Base-by-base conservation (phyloP, 2,888 invertebrate genomes). In the Pristionchus mayeri region DNA sequence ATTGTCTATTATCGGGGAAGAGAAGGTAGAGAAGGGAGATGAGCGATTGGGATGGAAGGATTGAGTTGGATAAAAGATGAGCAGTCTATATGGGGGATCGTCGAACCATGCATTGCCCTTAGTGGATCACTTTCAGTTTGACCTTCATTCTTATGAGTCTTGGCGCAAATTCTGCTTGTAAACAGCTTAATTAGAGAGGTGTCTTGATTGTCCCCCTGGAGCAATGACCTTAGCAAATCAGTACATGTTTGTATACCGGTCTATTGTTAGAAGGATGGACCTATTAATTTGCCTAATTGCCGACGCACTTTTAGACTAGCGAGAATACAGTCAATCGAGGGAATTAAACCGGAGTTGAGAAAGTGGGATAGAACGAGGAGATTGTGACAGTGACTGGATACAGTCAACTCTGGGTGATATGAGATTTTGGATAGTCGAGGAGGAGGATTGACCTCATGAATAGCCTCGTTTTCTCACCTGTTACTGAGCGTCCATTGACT, bases 201-300 rank as follows among this genome's bases (percentile, higher is more conserved):
- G 11, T 3, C 48, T 76, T 27, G 13, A 76, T 76, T 79, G 79
- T 52, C n/a, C 37, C n/a, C 44, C 24, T 40, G 27, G 34, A 80
- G 37, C 52, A 40, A 80, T 81, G 81, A 81, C 81, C 81, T 81
- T 24, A 81, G 60, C 34, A 34, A 67, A 81, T 81, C 81, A 81
- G 60, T 40, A 34, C 16, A 37, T 81, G 60, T 57, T 60, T 60
- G 60, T 50, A 30, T 81, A 54, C 67, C 21, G 21, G 7, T 60
- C 60, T 60, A 44, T 50, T 34, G 44, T 30, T 40, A 24, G 60
- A 30, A 3, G 30, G 11, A 52, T 52, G 21, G 16, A 16, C 60
- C 44, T 60, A n/a, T 27, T 50, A 18, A 81, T 81, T 81, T 30
- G 4, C n/a, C 30, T 81, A 81, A 81, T 81, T 81, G 81, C 81